Evolutionary conservation across 2,888 invertebrate species (phyloP).

Genomic region (Heliothis peltigera): DNA sequence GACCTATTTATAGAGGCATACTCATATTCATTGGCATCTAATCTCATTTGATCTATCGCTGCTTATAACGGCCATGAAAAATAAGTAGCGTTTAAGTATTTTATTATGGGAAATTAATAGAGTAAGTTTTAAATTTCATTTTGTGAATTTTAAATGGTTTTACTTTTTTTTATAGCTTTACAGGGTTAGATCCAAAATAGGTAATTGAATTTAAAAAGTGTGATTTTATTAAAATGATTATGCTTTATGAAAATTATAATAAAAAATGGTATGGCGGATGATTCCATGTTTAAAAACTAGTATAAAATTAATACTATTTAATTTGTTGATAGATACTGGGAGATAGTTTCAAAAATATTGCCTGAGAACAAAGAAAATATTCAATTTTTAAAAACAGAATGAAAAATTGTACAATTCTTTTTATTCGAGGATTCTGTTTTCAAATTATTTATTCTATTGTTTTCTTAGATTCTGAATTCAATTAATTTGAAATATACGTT

Average conservation of each 20-base stretch:
- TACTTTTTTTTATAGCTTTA: too few relatives aligned
- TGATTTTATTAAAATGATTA: neutral
- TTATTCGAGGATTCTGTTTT: neutral
- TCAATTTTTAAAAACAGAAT: neutral
- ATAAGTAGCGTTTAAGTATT: neutral
- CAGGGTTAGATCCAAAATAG: too few relatives aligned
- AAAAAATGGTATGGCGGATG: neutral
- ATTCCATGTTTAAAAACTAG: neutral
- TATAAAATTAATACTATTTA: neutral
- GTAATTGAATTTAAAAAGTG: too few relatives aligned
- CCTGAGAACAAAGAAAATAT: neutral
- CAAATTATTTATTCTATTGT: neutral
- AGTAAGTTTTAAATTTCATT: neutral
- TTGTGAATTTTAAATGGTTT: too few relatives aligned
- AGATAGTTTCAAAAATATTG: neutral
- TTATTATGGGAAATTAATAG: neutral
- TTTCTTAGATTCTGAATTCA: neutral
- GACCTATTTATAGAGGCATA: conserved; percentile 38
- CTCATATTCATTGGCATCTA: conserved; percentile 53
- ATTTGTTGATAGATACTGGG: neutral
- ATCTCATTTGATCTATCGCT: conserved; percentile 38
- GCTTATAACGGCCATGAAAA: conserved; percentile 6
- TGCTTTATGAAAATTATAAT: neutral
- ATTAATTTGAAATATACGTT: neutral
- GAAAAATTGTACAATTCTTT: neutral